A percentile compares a stretch with the other conserved stretches of the same genome.
These are phyloP conservation scores for Himalopsyche japonica DNA, from an alignment of 2,888 invertebrate species.

Conservation along the genomic window DNA sequence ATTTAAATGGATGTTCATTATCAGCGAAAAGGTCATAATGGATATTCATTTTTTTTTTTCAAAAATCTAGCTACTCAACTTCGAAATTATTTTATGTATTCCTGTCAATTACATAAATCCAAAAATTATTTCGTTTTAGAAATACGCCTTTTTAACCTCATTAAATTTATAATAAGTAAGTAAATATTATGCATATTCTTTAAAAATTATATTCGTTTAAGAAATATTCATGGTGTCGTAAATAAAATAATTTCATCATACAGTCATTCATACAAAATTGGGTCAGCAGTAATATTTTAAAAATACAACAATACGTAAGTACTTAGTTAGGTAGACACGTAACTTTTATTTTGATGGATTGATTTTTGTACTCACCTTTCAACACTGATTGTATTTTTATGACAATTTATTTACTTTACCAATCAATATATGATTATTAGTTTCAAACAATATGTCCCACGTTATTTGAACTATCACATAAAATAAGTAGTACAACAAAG, in stretches of 20 bases:
- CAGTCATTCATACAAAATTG: neutral
- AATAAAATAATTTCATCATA: neutral
- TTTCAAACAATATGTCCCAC: no score
- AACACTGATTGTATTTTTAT: neutral
- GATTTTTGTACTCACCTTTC: neutral
- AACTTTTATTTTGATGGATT: neutral
- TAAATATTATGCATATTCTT: neutral
- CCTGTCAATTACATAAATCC: no score
- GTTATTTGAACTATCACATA: no score
- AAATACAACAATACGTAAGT: neutral
- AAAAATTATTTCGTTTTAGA: neutral
- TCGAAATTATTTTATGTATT: no score
- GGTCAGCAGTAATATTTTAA: neutral
- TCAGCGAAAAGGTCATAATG: no score
- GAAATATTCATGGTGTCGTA: no score
- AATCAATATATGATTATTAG: no score
- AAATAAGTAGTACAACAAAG: no score
- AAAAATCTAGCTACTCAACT: no score
- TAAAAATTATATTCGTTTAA: no score
- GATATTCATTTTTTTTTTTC: no score
- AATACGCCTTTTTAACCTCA: neutral
- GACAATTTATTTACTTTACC: neutral
- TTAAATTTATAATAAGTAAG: neutral
- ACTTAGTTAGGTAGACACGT: neutral
- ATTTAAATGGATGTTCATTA: no score